Evolutionary conservation across 2,888 invertebrate species (phyloP).

Genomic region (Megamerina dolium): DNA sequence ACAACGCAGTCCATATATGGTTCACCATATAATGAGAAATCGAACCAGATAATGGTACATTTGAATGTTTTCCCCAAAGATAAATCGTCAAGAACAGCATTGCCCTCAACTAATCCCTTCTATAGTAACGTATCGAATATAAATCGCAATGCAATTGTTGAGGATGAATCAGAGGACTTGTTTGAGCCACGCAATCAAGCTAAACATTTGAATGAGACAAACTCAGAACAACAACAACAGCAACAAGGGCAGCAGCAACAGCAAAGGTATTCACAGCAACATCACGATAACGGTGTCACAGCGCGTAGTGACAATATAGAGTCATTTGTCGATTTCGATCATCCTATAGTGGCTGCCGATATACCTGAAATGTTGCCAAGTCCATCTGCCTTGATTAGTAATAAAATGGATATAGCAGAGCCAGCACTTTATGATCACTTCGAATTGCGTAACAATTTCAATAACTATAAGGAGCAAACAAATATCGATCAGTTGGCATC

Average conservation of each 20-base stretch:
- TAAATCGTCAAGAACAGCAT: constrained; percentile 28
- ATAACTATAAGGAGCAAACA: constrained; percentile 17
- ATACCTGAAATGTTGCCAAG: constrained; percentile 29
- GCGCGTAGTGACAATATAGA: constrained; percentile 10
- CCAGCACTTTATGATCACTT: constrained; percentile 16
- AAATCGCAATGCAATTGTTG: constrained; percentile 29
- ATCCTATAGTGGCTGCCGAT: constrained; percentile 39
- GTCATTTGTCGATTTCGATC: constrained; percentile 36
- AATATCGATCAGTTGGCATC: constrained; percentile 39
- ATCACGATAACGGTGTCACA: constrained; percentile 5
- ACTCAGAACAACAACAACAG: constrained; percentile 4
- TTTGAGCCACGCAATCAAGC: constrained; percentile 28
- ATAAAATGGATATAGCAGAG: constrained; percentile 18
- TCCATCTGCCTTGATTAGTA: constrained; percentile 27
- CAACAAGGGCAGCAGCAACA: constrained; percentile 10
- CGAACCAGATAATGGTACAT: constrained; percentile 58
- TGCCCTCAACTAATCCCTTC: constrained; percentile 39
- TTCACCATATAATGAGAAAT: constrained; percentile 10
- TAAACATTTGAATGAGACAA: background rate
- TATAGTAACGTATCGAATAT: constrained; percentile 28
- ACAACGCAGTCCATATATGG: background rate
- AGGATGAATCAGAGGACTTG: constrained; percentile 29
- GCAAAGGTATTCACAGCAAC: background rate
- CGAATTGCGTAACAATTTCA: constrained; percentile 17
- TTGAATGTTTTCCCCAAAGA: constrained; percentile 59